Conservation (phyloP, 2,888 invertebrate species). For the Andrena hattorfiana region DNA sequence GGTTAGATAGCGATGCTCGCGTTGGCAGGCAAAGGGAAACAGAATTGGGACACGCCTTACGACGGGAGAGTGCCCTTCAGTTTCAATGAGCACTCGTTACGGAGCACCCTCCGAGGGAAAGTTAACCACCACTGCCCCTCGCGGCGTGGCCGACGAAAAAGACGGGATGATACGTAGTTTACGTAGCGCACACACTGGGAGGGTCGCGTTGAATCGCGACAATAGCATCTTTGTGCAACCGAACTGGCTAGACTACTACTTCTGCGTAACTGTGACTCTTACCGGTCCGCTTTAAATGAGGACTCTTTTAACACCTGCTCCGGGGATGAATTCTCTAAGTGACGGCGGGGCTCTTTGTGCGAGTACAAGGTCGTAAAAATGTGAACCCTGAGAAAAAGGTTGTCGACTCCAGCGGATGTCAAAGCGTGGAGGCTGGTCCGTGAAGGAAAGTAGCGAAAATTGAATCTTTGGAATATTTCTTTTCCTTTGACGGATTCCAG, state of each 20-base stretch:
- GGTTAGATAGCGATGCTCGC: background rate
- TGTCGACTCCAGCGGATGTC: no score
- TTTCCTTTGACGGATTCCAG: background rate
- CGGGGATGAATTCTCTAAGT: background rate
- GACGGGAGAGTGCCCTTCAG: slow-evolving; percentile 52
- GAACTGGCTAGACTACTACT: background rate
- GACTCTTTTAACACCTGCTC: background rate
- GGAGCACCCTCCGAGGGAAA: slow-evolving; percentile 53
- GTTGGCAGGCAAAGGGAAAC: slow-evolving; percentile 59
- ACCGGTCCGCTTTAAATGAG: background rate
- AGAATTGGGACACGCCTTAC: slow-evolving; percentile 76
- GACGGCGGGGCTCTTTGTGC: background rate
- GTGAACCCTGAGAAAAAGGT: background rate
- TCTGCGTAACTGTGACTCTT: no score
- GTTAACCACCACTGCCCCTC: slow-evolving; percentile 55
- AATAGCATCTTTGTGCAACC: slow-evolving; percentile 57
- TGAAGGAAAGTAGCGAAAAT: background rate
- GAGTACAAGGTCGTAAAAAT: background rate
- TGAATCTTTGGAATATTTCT: background rate
- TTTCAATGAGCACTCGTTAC: slow-evolving; percentile 61
- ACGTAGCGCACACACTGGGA: background rate
- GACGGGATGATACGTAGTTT: slow-evolving; percentile 20
- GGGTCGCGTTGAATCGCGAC: slow-evolving; percentile 73
- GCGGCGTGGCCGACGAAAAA: slow-evolving; percentile 16
- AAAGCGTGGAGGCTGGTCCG: background rate